Conservation (phyloP, 1,140 invertebrate species). For the Megalopta genalis region DNA sequence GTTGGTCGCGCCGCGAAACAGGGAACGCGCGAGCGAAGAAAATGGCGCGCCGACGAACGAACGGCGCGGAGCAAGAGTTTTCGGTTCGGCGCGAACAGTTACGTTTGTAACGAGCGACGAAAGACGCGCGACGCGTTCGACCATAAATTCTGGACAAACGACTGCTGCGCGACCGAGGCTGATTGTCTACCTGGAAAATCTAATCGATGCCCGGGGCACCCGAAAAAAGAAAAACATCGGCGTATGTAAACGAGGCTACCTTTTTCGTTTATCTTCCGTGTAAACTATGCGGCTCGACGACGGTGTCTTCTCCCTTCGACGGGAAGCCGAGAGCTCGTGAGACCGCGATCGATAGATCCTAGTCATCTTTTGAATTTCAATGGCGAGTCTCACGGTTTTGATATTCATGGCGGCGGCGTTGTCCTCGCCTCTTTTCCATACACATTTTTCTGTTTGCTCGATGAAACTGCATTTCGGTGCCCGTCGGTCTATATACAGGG, state of each 20-base stretch:
- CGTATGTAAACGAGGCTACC: conserved; percentile 9
- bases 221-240: neutral
- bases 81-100: too few relatives aligned
- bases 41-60: too few relatives aligned
- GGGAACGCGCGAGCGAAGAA: too few relatives aligned
- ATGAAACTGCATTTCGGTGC: neutral
- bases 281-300: conserved; percentile 10
- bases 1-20: too few relatives aligned
- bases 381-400: neutral
- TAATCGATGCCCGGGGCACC: neutral
- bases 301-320: neutral
- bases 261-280: conserved; percentile 1
- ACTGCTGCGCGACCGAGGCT: neutral
- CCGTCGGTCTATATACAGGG: too few relatives aligned
- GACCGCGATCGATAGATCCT: conserved; percentile 4
- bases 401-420: conserved; percentile 20
- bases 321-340: conserved; percentile 5
- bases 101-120: neutral
- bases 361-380: conserved; percentile 32
- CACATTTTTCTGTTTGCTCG: too few relatives aligned
- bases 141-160: neutral
- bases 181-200: neutral
- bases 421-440: neutral
- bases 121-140: neutral
- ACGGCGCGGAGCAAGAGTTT: too few relatives aligned